Evolutionary conservation across 1,140 invertebrate species (phyloP), one percentile per base, ranked within the genome.

Genomic region (Andricus grossulariae): DNA sequence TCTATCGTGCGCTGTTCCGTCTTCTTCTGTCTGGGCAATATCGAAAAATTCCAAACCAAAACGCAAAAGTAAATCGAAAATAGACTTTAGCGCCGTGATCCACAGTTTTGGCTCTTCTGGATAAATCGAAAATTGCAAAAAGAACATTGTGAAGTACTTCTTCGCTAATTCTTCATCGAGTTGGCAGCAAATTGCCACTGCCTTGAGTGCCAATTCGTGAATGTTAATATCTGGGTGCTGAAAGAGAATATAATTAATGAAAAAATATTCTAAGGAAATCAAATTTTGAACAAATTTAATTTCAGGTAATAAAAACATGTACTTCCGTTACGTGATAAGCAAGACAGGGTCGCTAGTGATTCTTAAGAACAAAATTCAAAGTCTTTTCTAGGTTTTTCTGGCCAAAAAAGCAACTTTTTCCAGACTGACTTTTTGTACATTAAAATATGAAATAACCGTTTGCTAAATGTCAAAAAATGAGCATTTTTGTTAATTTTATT

Each of bases 41-140:
- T 88, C 82, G 75, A 92, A 91, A 82, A 86, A 80, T n/a, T 90
- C 86, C 10, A 92, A 78, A 1, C 91, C 91, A 74, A 91, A 91
- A 8, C 86, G 77, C 3, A 91, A 52, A 1, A 92, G 72, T 6
- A 92, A 81, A 81, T 92, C 91, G 32, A 91, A 90, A 39, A 92
- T 88, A 18, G 83, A 85, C 75, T 87, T 87, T 2, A 92, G 77
- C 19, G 86, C 80, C 3, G 83, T 75, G n/a, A 87, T 74, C 83
- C 87, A 89, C 32, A 90, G 81, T 12, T 87, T 86, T 10, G 74
- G 73, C 75, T 86, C 80, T 21, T 87, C 84, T 45, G 85, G 79
- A 45, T 91, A 85, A 4, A 83, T 19, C 39, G 84, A 85, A 73
- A 88, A 87, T 72, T 86, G 85, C 5, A 90, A 73, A 3, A 89